Base-by-base conservation (phyloP, 2,797 vertebrate species). In the Falco biarmicus region DNA sequence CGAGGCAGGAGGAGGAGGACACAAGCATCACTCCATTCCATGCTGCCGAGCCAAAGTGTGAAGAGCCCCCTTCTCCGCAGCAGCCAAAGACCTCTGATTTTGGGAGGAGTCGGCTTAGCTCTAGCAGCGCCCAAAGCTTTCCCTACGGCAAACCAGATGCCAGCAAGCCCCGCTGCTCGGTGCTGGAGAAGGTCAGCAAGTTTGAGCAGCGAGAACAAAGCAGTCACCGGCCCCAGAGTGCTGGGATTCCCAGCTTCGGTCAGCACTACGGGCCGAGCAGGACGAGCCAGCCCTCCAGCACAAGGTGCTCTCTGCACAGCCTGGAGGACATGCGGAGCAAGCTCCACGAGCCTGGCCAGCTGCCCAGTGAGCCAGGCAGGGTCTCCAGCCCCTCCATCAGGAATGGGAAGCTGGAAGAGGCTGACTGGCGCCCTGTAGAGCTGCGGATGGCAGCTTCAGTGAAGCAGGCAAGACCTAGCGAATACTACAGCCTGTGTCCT, bases 161-260 rank as follows among this genome's bases (percentile, higher is more conserved):
- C n/a, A 29, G 97, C 93, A 48, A 95, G 91, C 43, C 98, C 57
- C 93, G 96, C 93, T 98, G 99, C 95, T 99, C 99, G 0, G 99
- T 99, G 81, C 96, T 99, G 89, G 99, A 99, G 97, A 99, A 99
- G 93, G 98, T 99, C 54, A 99, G 96, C 85, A 98, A 98, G 87
- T 99, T 99, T n/a, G 99, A 99, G 96, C 98, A 98, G 57, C 98
- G 97, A 6, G 98, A 99, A 68, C 98, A 98, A 8, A 98, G 97
- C 29, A 96, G 96, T 83, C 98, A 96, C 32, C 97, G 97, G 29
- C 97, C 98, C 65, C 97, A 97, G 8, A 98, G 98, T 4, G 51
- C 78, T 6, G 81, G 96, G 9, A 3, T 93, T 70, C 86, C 84
- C 39, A 50, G 69, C 25, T 89, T 97, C 0, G 93, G 97, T 41